These are phyloP conservation scores for Dromaius novaehollandiae DNA, from an alignment of 2,113 vertebrate species.

Conservation along the genomic window DNA sequence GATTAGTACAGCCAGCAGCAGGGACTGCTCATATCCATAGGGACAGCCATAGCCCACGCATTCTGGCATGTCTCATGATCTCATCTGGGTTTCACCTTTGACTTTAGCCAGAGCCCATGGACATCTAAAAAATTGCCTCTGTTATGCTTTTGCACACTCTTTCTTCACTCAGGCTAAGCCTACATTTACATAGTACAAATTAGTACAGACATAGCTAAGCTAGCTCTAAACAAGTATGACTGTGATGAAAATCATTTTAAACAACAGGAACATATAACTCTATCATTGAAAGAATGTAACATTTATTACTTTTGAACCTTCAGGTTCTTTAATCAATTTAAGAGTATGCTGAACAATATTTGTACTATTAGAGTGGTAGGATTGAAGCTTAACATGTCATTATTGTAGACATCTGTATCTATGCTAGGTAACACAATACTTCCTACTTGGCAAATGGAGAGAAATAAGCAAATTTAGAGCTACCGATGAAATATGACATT, in stretches of 20 bases:
- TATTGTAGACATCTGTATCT: neutral
- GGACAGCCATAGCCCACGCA: accelerated
- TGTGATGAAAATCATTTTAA: neutral
- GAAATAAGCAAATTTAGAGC: neutral
- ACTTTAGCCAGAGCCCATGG: neutral
- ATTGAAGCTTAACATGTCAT: neutral
- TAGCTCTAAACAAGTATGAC: neutral
- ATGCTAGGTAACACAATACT: neutral
- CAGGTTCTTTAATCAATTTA: neutral
- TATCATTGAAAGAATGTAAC: neutral
- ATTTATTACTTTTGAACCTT: neutral
- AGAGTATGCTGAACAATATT: neutral
- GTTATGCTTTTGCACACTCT: neutral
- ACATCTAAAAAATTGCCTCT: neutral
- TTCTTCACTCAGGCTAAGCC: neutral
- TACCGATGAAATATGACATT: neutral
- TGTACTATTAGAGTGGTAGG: accelerated
- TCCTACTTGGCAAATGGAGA: neutral
- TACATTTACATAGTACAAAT: neutral
- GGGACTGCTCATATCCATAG: neutral
- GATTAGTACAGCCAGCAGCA: neutral
- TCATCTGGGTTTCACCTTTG: neutral
- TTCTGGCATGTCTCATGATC: neutral
- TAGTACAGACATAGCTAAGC: neutral
- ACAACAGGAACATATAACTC: neutral